Base-by-base conservation (phyloP, 2,888 invertebrate genomes). In the Agriopis aurantiaria region DNA sequence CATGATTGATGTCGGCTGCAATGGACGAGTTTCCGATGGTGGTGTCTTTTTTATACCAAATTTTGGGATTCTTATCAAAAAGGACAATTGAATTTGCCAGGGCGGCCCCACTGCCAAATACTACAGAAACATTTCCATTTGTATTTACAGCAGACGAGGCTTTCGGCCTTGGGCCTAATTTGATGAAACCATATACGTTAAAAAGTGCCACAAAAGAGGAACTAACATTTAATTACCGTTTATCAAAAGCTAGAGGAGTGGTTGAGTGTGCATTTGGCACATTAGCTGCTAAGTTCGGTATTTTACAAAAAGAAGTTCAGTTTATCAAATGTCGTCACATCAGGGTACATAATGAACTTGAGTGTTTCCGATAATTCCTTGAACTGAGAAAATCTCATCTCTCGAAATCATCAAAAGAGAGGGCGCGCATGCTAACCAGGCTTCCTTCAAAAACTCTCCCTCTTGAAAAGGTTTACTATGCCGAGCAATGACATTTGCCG, bases 21-120 rank as follows among this genome's bases (percentile, higher is more conserved):
- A 66, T 40, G 60, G 60, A 3, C 33, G 65, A 23, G 45, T 65
- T 10, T 65, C 65, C 17, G 65, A 65, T 23, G 65, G 58, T 17
- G 59, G 66, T 10, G 60, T 60, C 8, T 10, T 66, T 33, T 10
- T 46, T 52, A 60, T 9, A 60, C 59, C n/a, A 65, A 52, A 52
- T 65, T 58, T 40, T 58, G 52, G 46, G 11, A 59, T 33, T 12
- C 11, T 23, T 23, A 33, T 1, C 12, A 46, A n/a, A 17, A 59
- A 23, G 33, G 33, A 11, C 0, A 5, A 4, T 48, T 59, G n/a
- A 45, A 59, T 4, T 46, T 59, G 12, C 48, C 59, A 48, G 5
- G 8, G 48, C 59, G 6, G 14, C 43, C 14, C 4, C 43, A 2
- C 7, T 58, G 11, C 43, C 43, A 0, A 58, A 58, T 58, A 58